phyloP scores from a whole-genome alignment of 2,888 invertebrate species.

The Entomobrya proxima region DNA sequence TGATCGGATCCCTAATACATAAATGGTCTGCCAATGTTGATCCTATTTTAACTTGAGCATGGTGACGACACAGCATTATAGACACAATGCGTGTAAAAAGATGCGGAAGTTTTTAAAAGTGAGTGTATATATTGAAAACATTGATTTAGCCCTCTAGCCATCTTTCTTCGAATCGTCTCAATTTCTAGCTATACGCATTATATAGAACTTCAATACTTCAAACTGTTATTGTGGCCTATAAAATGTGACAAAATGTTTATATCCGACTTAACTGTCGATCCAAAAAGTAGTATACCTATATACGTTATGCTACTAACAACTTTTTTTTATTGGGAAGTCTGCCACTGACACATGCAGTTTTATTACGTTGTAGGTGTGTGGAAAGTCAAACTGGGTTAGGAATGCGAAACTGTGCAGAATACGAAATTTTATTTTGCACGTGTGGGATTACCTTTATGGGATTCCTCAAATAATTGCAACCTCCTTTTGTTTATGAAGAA shows the following conservation, averaged over 20 bases:
- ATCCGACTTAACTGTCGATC: too few relatives aligned
- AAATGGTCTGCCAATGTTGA: neutral
- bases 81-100: neutral
- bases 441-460: slow-evolving; percentile 1
- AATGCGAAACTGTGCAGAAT: neutral
- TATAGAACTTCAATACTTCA: neutral
- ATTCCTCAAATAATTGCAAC: neutral
- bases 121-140: slow-evolving; percentile 14
- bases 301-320: too few relatives aligned
- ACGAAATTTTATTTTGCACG: neutral
- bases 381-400: neutral
- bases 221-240: neutral
- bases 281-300: too few relatives aligned
- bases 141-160: slow-evolving; percentile 31
- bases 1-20: slow-evolving; percentile 17
- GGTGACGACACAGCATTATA: neutral
- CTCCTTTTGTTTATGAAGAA: neutral
- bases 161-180: neutral
- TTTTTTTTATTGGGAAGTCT: too few relatives aligned
- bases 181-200: neutral
- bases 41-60: neutral
- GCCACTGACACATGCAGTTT: too few relatives aligned
- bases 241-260: too few relatives aligned
- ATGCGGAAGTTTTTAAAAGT: slow-evolving; percentile 4
- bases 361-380: neutral